Conservation (phyloP, 37 sponge, comb jelly and placozoan genomes). For the Bolinopsis microptera region DNA sequence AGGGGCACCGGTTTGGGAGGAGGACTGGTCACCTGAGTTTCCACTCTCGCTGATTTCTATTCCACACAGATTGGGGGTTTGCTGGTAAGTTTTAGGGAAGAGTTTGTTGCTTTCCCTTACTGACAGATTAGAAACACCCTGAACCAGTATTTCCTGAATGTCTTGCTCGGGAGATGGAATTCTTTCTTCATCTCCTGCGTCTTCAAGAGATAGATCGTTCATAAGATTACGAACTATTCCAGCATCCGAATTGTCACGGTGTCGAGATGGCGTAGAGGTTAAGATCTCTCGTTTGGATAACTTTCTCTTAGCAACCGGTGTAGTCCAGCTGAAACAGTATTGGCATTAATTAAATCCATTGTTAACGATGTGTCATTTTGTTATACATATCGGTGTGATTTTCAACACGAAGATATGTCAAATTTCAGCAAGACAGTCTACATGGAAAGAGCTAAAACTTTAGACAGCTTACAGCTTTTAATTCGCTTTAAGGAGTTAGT, state of each 20-base stretch:
- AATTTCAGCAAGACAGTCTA: too few relatives aligned
- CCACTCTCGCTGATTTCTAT: background rate
- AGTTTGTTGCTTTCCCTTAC: constrained; percentile 15
- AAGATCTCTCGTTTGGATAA: background rate
- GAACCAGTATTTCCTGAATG: background rate
- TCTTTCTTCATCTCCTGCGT: background rate
- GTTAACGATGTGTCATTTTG: too few relatives aligned
- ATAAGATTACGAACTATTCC: constrained; percentile 5
- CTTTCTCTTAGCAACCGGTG: background rate
- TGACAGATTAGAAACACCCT: background rate
- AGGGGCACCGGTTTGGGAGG: background rate
- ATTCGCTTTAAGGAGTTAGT: too few relatives aligned
- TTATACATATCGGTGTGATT: too few relatives aligned
- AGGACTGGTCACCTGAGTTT: background rate
- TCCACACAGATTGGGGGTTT: background rate
- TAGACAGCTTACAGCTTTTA: too few relatives aligned
- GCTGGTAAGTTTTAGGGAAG: constrained; percentile 11
- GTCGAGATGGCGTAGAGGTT: background rate
- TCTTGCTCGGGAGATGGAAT: background rate
- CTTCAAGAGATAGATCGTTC: background rate
- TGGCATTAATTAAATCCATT: too few relatives aligned
- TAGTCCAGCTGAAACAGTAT: constrained; percentile 51
- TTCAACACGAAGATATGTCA: too few relatives aligned
- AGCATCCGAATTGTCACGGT: background rate
- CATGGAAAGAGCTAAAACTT: too few relatives aligned